A percentile compares a stretch with the other conserved stretches of the same genome.
Conservation (phyloP, 2,888 invertebrate genomes). For the Camptogramma bilineatum region DNA sequence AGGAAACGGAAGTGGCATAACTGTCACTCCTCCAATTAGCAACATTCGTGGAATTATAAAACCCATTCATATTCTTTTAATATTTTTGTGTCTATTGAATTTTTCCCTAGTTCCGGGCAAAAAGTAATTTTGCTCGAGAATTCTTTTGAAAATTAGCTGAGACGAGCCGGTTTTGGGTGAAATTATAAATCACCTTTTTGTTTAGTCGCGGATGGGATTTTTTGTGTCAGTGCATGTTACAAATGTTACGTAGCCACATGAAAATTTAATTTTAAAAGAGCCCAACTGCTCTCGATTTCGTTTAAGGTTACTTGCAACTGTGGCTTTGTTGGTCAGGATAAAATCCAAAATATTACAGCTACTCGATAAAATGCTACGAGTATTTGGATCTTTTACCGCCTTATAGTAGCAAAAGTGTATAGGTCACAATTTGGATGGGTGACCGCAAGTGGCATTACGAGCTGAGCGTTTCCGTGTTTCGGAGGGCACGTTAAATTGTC, state of each 20-base stretch:
- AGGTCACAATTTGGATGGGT: too few relatives aligned
- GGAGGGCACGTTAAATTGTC: too few relatives aligned
- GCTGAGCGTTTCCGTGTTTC: too few relatives aligned
- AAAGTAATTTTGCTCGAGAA: constrained; percentile 61
- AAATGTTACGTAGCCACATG: constrained; percentile 15
- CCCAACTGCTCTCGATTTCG: neutral
- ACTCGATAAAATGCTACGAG: too few relatives aligned
- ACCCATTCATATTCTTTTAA: constrained; percentile 63
- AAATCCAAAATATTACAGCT: too few relatives aligned
- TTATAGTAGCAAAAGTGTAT: too few relatives aligned
- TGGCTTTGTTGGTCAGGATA: too few relatives aligned
- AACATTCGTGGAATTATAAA: constrained; percentile 57
- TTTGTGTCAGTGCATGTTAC: constrained; percentile 27
- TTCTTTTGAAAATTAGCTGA: constrained; percentile 68
- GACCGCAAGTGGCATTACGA: too few relatives aligned
- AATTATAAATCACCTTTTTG: constrained; percentile 71
- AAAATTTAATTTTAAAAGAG: constrained; percentile 33
- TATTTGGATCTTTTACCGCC: too few relatives aligned
- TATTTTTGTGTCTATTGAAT: constrained; percentile 52
- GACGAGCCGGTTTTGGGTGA: constrained; percentile 55
- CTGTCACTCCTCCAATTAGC: constrained; percentile 60
- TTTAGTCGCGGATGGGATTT: constrained; percentile 44
- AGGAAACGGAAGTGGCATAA: constrained; percentile 50
- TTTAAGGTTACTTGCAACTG: neutral
- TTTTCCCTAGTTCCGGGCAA: constrained; percentile 53